Percentiles rank a stretch among this genome's conserved stretches.
These are phyloP conservation scores for Erpornis zantholeuca DNA, from an alignment of 2,113 vertebrate genomes.

Conservation along the genomic window DNA sequence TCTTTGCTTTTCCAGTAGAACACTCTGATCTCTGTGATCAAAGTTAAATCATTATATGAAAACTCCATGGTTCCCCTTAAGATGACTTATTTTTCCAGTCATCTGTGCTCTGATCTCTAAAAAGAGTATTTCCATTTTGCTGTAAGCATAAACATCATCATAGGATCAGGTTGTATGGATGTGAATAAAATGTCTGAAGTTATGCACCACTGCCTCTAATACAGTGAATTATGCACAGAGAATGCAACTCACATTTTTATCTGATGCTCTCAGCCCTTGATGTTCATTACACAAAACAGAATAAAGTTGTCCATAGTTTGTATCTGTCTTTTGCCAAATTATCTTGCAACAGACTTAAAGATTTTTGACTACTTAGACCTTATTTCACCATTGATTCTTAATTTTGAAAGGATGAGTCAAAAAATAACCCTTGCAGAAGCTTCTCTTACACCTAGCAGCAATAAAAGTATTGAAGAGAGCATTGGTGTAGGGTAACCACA, in stretches of 20 bases:
- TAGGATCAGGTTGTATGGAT: background rate
- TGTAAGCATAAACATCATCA: background rate
- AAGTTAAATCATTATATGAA: slow-evolving; percentile 18
- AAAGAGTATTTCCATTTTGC: slow-evolving; percentile 5
- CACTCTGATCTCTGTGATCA: slow-evolving; percentile 55
- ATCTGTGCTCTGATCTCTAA: slow-evolving; percentile 12
- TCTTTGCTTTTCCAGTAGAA: background rate
- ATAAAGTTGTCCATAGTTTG: background rate
- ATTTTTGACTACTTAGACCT: background rate
- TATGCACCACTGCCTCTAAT: background rate
- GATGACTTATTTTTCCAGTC: background rate
- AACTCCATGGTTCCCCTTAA: background rate
- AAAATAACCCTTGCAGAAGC: background rate
- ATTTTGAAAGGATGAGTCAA: background rate
- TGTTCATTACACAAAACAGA: background rate
- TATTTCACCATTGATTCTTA: background rate
- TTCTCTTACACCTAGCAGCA: background rate
- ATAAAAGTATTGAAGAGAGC: background rate
- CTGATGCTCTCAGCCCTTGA: background rate
- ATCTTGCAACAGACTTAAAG: background rate
- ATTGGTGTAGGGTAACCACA: background rate
- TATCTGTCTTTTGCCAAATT: background rate
- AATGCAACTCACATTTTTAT: background rate
- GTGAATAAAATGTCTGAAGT: background rate
- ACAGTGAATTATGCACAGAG: background rate